A percentile compares a stretch with the other conserved stretches of the same genome.
phyloP scores from a whole-genome alignment of 2,888 invertebrate genomes.

The Phaonia tiefii region DNA sequence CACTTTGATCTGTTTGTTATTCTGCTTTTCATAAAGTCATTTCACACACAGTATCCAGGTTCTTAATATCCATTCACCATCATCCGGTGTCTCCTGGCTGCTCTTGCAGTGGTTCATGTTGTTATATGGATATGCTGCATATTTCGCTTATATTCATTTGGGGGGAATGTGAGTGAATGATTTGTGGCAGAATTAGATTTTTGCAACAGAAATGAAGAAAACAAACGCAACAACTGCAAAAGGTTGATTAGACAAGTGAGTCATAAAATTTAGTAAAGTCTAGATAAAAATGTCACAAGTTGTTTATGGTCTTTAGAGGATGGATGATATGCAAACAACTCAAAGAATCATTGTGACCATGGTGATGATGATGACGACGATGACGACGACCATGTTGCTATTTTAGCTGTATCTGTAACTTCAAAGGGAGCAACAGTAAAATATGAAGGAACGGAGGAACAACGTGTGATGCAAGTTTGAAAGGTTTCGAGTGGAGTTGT shows the following conservation, averaged over 20 bases:
- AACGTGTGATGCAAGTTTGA: neutral
- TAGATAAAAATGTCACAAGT: slow-evolving; percentile 51
- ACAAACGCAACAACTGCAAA: slow-evolving; percentile 42
- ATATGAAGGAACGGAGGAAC: neutral
- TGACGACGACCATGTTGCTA: neutral
- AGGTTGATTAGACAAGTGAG: slow-evolving; percentile 66
- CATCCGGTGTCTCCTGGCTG: neutral
- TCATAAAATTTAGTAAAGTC: slow-evolving; percentile 58
- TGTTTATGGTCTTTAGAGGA: slow-evolving; percentile 42
- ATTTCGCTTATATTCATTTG: slow-evolving; percentile 8
- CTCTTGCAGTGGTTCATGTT: neutral
- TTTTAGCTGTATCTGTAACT: neutral
- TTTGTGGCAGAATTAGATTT: slow-evolving; percentile 46
- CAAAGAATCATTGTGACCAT: neutral
- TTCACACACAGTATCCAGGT: neutral
- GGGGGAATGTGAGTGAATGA: slow-evolving; percentile 30
- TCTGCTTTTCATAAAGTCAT: slow-evolving; percentile 34
- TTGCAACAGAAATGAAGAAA: slow-evolving; percentile 5
- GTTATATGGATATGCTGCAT: neutral
- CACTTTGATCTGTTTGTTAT: slow-evolving; percentile 59
- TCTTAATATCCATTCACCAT: neutral
- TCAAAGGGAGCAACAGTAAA: neutral
- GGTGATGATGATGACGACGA: neutral
- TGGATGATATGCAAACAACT: slow-evolving; percentile 23
- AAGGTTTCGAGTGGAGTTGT: neutral